Evolutionary conservation across 2,113 vertebrate genomes (phyloP).

Genomic region (Argyrosomus japonicus): DNA sequence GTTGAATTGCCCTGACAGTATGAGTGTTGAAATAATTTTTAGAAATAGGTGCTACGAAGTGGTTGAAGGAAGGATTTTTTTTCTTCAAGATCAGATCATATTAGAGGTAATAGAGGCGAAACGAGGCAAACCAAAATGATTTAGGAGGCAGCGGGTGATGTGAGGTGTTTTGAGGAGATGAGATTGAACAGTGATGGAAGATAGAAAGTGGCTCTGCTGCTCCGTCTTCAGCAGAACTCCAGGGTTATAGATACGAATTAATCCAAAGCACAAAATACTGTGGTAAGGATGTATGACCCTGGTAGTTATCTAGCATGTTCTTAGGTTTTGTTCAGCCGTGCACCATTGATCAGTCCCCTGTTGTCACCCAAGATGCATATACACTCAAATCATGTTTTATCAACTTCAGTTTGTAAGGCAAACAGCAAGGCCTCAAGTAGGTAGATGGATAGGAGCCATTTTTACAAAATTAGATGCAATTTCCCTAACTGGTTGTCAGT

Average conservation of each 20-base stretch:
- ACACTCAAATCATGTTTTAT: conserved; percentile 16
- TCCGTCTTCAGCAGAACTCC: not conserved
- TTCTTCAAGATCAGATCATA: not conserved
- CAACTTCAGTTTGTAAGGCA: not conserved
- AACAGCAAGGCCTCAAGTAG: not conserved
- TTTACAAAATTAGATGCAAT: not conserved
- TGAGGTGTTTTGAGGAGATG: conserved; percentile 17
- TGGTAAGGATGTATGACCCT: not conserved
- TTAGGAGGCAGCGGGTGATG: not conserved
- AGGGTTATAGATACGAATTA: not conserved
- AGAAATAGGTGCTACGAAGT: not conserved
- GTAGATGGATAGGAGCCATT: not conserved
- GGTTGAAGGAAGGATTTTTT: not conserved
- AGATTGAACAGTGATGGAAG: not conserved
- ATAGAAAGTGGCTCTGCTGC: conserved; percentile 10
- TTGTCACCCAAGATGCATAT: not conserved
- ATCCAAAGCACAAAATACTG: not conserved
- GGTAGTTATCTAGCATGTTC: not conserved
- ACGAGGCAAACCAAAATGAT: conserved; percentile 18
- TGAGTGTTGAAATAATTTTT: conserved; percentile 21
- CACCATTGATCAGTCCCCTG: not conserved
- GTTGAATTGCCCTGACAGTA: not conserved
- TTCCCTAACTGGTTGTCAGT: not conserved
- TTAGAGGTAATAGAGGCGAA: conserved; percentile 11
- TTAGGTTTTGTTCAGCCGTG: not conserved